These are phyloP conservation scores for Gila orcuttii DNA, from an alignment of 2,113 vertebrate genomes.

Conservation along the genomic window DNA sequence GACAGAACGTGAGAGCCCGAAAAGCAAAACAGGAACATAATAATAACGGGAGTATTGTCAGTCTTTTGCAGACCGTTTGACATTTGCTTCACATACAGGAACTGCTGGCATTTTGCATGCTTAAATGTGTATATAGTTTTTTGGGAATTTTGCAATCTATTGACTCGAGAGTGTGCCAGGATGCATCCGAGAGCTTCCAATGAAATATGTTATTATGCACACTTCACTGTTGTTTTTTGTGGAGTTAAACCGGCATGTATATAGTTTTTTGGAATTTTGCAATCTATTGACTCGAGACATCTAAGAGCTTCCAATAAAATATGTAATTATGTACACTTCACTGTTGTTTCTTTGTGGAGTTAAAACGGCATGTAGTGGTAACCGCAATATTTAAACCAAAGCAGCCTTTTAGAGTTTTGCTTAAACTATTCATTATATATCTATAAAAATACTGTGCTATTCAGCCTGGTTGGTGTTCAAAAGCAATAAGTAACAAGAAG, in stretches of 20 bases:
- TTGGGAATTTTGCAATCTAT: background rate
- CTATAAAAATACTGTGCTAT: background rate
- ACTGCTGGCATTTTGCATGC: background rate
- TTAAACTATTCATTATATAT: background rate
- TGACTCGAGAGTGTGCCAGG: background rate
- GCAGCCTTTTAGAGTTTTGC: background rate
- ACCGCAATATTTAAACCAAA: background rate
- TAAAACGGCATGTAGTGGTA: background rate
- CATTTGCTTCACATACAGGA: constrained; percentile 11
- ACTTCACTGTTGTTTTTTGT: background rate
- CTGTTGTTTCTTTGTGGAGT: background rate
- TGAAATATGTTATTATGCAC: background rate
- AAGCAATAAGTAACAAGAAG: too few species aligned
- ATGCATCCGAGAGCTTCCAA: background rate
- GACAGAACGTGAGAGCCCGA: background rate
- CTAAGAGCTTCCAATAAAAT: background rate
- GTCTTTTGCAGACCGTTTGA: background rate
- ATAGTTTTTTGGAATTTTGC: background rate
- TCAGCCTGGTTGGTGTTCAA: background rate
- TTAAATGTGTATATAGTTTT: background rate
- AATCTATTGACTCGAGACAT: background rate
- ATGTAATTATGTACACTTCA: background rate
- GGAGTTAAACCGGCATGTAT: background rate
- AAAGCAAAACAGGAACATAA: background rate
- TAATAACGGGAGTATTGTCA: background rate